Percentiles rank a stretch among this genome's conserved stretches.
These are phyloP conservation scores for Ericerus pela DNA, from an alignment of 1,140 invertebrate species.

Conservation along the genomic window DNA sequence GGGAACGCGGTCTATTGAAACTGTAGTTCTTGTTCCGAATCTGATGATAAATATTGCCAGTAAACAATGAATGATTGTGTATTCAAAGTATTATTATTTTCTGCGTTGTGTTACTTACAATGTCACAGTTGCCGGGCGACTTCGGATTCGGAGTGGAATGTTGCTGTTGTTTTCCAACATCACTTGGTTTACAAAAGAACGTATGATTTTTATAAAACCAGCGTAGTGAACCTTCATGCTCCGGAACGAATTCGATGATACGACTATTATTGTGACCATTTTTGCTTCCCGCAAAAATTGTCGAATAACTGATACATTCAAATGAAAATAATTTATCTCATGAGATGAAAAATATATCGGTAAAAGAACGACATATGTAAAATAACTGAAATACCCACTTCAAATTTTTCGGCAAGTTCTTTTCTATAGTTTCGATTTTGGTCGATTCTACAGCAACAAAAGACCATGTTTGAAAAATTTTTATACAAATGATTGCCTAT, in stretches of 20 bases:
- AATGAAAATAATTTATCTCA: no score
- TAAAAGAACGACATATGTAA: no score
- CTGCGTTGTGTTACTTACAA: no score
- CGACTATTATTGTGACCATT: not conserved
- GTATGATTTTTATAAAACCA: constrained; percentile 2
- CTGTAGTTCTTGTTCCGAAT: no score
- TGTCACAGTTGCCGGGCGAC: no score
- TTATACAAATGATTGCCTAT: not conserved
- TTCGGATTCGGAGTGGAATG: no score
- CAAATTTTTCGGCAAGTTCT: not conserved
- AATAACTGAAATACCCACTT: not conserved
- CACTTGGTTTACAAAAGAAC: constrained; percentile 1
- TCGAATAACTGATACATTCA: not conserved
- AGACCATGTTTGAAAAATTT: not conserved
- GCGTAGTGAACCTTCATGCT: not conserved
- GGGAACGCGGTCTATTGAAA: no score
- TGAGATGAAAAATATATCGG: no score
- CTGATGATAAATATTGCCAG: no score
- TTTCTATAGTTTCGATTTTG: not conserved
- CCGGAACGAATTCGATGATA: not conserved
- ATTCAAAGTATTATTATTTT: not conserved
- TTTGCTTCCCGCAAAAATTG: not conserved
- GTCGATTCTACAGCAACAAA: not conserved
- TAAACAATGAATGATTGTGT: no score
- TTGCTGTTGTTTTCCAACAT: no score